Conservation (phyloP, 1,140 invertebrate species). For the Paramacrobiotus metropolitanus region DNA sequence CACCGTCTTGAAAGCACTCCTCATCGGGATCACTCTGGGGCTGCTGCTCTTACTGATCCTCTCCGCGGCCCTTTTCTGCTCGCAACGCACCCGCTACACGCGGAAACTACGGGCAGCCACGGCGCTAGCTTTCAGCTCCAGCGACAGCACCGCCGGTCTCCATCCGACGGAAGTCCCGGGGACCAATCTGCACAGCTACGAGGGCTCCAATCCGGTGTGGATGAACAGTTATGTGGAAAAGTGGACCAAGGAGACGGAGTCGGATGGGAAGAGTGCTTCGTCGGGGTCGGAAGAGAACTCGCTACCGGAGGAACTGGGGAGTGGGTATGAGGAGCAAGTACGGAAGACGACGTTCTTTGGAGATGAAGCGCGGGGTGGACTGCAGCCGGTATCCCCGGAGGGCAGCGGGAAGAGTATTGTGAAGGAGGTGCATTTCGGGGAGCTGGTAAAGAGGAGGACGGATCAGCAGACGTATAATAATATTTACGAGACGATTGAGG, state of each 20-base stretch:
- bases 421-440: not conserved
- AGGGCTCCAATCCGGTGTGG: conserved; percentile 1
- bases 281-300: not conserved
- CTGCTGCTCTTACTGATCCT: not conserved
- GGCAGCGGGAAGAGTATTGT: not conserved
- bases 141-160: not conserved
- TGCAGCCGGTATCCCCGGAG: not conserved
- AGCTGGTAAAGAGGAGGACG: not conserved
- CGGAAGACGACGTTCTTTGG: conserved; percentile 3
- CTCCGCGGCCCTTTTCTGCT: not conserved
- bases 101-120: not conserved
- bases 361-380: not conserved
- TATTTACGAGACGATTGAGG: conserved; percentile 3
- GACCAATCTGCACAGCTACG: not conserved
- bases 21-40: not conserved
- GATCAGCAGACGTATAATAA: conserved; percentile 4
- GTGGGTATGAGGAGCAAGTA: not conserved
- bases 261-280: not conserved
- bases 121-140: not conserved
- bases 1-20: not conserved
- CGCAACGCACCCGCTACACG: not conserved
- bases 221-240: not conserved
- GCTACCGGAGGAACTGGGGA: not conserved
- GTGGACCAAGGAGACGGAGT: not conserved
- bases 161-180: conserved; percentile 1